A percentile compares a stretch with the other conserved stretches of the same genome.
phyloP scores from a whole-genome alignment of 2,888 invertebrate genomes.

The Andrena bicolor region DNA sequence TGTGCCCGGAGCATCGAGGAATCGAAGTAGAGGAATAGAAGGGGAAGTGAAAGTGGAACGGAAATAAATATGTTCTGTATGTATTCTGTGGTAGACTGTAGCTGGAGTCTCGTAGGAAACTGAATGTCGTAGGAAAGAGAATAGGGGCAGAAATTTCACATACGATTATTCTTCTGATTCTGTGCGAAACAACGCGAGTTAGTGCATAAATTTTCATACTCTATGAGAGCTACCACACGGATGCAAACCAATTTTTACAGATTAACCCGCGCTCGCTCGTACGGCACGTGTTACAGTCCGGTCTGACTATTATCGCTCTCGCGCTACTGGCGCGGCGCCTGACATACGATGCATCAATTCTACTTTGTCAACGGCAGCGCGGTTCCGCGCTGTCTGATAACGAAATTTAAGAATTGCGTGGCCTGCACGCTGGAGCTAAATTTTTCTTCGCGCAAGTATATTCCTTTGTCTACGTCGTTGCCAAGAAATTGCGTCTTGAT shows the following conservation, averaged over 20 bases:
- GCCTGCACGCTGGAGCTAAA: neutral
- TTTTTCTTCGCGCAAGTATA: neutral
- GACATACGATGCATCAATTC: constrained; percentile 39
- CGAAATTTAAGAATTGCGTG: neutral
- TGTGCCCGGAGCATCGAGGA: too few relatives aligned
- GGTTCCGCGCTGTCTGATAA: neutral
- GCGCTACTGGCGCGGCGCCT: constrained; percentile 29
- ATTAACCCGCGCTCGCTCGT: neutral
- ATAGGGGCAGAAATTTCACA: neutral
- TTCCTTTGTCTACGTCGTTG: neutral
- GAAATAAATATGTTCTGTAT: too few relatives aligned
- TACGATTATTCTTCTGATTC: too few relatives aligned
- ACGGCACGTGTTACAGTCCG: neutral
- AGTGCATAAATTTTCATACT: constrained; percentile 27
- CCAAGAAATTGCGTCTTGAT: neutral
- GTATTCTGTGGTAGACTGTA: too few relatives aligned
- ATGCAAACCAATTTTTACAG: constrained; percentile 12
- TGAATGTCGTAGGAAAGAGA: neutral
- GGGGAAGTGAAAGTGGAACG: too few relatives aligned
- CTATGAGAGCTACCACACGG: neutral
- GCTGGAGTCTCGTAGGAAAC: too few relatives aligned
- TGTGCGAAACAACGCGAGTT: neutral
- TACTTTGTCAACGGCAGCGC: constrained; percentile 17
- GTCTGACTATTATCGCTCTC: constrained; percentile 25
- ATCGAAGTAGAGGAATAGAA: too few relatives aligned